phyloP scores from a whole-genome alignment of 2,888 invertebrate genomes.

The Caenorhabditis sp. region DNA sequence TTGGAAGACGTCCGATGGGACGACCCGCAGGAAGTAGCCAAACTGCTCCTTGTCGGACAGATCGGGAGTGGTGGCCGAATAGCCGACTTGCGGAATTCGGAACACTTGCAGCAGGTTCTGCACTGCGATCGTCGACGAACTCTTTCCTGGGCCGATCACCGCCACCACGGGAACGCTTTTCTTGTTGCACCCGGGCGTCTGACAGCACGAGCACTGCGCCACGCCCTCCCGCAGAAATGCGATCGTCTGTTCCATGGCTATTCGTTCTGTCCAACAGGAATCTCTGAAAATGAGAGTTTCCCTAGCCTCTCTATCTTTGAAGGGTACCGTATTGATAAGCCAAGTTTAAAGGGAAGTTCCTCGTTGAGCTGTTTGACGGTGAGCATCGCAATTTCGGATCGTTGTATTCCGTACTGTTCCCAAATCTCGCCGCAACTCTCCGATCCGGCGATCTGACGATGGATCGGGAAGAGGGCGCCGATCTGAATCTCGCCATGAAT shows the following conservation, averaged over 20 bases:
- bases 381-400: constrained; percentile 80
- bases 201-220: constrained; percentile 78
- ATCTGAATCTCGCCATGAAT: constrained; percentile 78
- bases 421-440: constrained; percentile 84
- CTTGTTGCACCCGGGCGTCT: constrained; percentile 78
- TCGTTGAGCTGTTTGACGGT: constrained; percentile 82
- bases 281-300: constrained; percentile 81
- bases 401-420: constrained; percentile 87
- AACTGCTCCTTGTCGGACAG: constrained; percentile 86
- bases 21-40: constrained; percentile 87
- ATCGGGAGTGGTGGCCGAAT: constrained; percentile 87
- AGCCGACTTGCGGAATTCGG: constrained; percentile 85
- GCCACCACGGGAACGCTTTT: constrained; percentile 82
- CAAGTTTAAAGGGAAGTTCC: constrained; percentile 82
- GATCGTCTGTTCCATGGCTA: constrained; percentile 84
- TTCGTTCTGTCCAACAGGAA: constrained; percentile 88
- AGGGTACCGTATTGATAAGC: constrained; percentile 80
- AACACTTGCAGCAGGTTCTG: constrained; percentile 85
- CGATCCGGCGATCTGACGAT: constrained; percentile 77
- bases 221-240: constrained; percentile 78
- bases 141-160: constrained; percentile 83
- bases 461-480: constrained; percentile 78
- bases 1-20: constrained; percentile 87
- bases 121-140: constrained; percentile 84
- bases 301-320: no score